phyloP scores from a whole-genome alignment of 2,888 invertebrate species.

The Loripinus fragilis region DNA sequence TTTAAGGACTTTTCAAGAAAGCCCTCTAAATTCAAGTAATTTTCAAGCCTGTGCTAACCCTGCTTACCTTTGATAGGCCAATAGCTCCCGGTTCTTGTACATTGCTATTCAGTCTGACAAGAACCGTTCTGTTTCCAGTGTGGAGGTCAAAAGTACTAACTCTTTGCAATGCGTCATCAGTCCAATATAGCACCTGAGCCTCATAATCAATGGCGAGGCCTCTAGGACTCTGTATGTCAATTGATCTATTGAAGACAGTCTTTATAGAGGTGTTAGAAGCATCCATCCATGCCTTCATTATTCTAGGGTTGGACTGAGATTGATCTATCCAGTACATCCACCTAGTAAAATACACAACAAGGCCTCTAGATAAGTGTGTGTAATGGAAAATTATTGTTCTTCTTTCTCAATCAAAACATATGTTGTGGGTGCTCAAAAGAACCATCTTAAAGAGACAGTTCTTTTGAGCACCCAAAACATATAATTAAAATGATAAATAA shows the following conservation, averaged over 20 bases:
- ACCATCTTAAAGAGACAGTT: too few relatives aligned
- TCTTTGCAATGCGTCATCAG: slow-evolving; percentile 92
- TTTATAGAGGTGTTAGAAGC: slow-evolving; percentile 86
- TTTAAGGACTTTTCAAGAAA: too few relatives aligned
- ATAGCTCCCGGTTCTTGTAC: neutral
- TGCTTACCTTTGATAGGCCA: neutral
- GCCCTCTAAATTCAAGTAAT: too few relatives aligned
- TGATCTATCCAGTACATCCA: slow-evolving; percentile 94
- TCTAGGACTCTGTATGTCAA: slow-evolving; percentile 92
- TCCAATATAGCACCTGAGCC: slow-evolving; percentile 93
- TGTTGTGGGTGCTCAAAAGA: too few relatives aligned
- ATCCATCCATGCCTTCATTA: slow-evolving; percentile 91
- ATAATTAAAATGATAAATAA: too few relatives aligned
- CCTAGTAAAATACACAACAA: too few relatives aligned
- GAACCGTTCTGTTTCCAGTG: neutral
- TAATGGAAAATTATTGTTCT: too few relatives aligned
- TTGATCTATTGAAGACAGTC: slow-evolving; percentile 83
- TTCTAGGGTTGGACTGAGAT: slow-evolving; percentile 90
- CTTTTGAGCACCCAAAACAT: too few relatives aligned
- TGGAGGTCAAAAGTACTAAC: slow-evolving; percentile 86
- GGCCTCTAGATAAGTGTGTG: too few relatives aligned
- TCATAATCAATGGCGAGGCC: slow-evolving; percentile 93
- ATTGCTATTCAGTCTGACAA: neutral
- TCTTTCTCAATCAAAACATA: too few relatives aligned
- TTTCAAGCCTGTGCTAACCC: too few relatives aligned